Conservation (phyloP, 2,888 invertebrate species). For the Patella pellucida region DNA sequence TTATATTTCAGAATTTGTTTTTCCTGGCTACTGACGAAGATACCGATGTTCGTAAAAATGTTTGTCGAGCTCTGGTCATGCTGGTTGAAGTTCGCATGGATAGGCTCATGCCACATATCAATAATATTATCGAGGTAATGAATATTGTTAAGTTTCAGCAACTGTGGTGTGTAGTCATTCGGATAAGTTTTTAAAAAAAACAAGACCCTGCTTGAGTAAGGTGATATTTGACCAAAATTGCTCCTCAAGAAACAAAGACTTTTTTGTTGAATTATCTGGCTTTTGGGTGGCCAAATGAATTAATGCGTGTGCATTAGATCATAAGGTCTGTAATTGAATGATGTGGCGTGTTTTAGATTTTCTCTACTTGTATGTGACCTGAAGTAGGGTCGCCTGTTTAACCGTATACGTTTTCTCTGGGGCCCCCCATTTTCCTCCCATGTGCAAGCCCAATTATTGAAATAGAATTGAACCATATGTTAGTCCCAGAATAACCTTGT, state of each 20-base stretch:
- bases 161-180: background rate
- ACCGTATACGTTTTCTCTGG: too few species aligned
- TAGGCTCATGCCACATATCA: conserved; percentile 92
- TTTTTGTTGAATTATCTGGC: background rate
- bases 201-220: background rate
- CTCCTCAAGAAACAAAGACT: background rate
- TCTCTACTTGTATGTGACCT: too few species aligned
- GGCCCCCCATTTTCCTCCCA: too few species aligned
- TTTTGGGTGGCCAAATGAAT: too few species aligned
- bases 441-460: too few species aligned
- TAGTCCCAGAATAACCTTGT: too few species aligned
- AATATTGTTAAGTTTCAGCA: background rate
- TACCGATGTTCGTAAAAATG: conserved; percentile 96
- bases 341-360: too few species aligned
- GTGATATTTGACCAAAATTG: background rate
- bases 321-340: too few species aligned
- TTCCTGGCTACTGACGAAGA: conserved; percentile 95
- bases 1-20: conserved; percentile 81
- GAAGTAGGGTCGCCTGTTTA: too few species aligned
- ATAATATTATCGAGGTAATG: conserved; percentile 91
- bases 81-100: conserved; percentile 95
- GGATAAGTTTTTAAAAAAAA: background rate
- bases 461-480: too few species aligned
- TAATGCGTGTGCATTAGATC: too few species aligned
- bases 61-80: conserved; percentile 97